These are phyloP conservation scores for Rhinogobio ventralis DNA, from an alignment of 2,797 vertebrate genomes.

Conservation along the genomic window DNA sequence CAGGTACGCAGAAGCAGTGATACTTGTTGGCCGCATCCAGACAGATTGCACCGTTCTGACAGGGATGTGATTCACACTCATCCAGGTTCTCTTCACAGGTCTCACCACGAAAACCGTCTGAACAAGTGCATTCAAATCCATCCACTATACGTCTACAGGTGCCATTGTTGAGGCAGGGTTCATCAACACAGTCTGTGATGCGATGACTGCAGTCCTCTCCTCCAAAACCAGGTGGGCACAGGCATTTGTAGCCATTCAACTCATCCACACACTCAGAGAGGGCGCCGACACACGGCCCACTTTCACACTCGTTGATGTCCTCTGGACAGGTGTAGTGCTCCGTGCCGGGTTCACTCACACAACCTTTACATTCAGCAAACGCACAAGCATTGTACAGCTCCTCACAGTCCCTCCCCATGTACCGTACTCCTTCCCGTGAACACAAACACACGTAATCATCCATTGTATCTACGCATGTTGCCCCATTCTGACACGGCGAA, in stretches of 20 bases:
- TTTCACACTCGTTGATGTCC: constrained; percentile 76
- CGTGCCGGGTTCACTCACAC: constrained; percentile 71
- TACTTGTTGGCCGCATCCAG: constrained; percentile 77
- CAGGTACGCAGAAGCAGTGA: constrained; percentile 93
- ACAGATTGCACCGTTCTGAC: constrained; percentile 92
- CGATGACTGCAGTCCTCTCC: constrained; percentile 73
- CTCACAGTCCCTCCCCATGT: constrained; percentile 82
- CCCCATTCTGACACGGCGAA: constrained; percentile 83
- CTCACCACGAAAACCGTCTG: constrained; percentile 76
- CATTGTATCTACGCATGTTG: constrained; percentile 80
- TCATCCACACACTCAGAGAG: constrained; percentile 75
- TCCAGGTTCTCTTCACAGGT: constrained; percentile 80
- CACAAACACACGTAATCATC: constrained; percentile 84
- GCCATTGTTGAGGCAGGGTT: constrained; percentile 84
- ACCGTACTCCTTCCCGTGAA: constrained; percentile 73
- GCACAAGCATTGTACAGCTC: constrained; percentile 80
- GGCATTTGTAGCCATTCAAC: constrained; percentile 77
- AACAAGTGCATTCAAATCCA: constrained; percentile 79
- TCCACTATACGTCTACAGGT: constrained; percentile 70
- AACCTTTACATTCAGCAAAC: constrained; percentile 74
- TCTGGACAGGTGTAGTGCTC: constrained; percentile 73
- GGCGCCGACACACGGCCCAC: constrained; percentile 77
- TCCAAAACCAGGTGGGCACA: constrained; percentile 74
- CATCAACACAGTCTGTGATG: constrained; percentile 76
- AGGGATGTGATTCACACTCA: constrained; percentile 84